Evolutionary conservation across 2,888 invertebrate species (phyloP), one percentile per base, ranked within the genome.

Genomic region (Lepidocyrtinus sp.): DNA sequence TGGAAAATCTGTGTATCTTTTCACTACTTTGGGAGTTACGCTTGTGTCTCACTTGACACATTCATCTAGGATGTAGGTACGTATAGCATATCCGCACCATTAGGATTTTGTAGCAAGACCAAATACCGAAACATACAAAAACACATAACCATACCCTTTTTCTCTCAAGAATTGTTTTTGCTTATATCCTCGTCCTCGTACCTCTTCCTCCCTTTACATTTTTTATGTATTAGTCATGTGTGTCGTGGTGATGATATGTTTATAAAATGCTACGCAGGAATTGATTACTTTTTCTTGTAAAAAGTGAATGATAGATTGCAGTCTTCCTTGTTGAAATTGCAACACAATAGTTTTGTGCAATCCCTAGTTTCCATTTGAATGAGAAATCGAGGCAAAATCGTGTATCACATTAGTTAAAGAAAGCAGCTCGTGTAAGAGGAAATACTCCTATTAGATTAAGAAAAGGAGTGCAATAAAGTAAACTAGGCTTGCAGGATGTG

Each of bases 111-210:
- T n/a, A n/a, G n/a, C n/a, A n/a, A n/a, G n/a, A n/a, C n/a, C n/a
- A n/a, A n/a, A n/a, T n/a, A n/a, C n/a, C n/a, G n/a, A n/a, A n/a
- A n/a, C n/a, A n/a, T n/a, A n/a, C n/a, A n/a, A n/a, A n/a, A n/a
- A n/a, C n/a, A n/a, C n/a, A n/a, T n/a, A n/a, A n/a, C n/a, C n/a
- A n/a, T n/a, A n/a, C 50, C 50, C 15, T 2, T 50, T 50, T 50
- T 36, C 12, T 36, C 36, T 36, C 36, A 36, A 36, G 36, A 36
- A 36, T 36, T 50, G 50, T n/a, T 50, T 50, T 50, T 50, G n/a
- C 2, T 50, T 50, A 50, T 50, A 50, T 50, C n/a, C 50, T 50
- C 2, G 50, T 50, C n/a, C 50, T n/a, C 50, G 50, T 50, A 50
- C 15, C 50, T 50, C 50, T 17, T 50, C 36, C 17, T 50, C 17